phyloP scores from a whole-genome alignment of 1,140 invertebrate species.

The Goniozus legneri region DNA sequence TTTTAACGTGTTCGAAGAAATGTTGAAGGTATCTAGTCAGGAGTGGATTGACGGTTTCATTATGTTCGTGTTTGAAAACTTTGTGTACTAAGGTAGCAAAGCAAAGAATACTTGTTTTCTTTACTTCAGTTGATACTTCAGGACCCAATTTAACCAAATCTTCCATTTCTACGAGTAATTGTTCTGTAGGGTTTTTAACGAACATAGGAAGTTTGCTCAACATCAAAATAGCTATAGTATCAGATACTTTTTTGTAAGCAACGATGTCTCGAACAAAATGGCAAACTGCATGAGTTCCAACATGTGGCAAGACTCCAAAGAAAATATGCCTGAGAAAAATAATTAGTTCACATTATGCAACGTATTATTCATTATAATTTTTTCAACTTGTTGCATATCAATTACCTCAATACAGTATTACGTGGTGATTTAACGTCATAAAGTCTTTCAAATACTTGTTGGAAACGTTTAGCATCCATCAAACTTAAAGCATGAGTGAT shows the following conservation, averaged over 20 bases:
- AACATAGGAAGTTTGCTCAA: conserved; percentile 41
- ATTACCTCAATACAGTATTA: not conserved
- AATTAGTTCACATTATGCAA: not conserved
- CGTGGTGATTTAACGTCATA: conserved; percentile 11
- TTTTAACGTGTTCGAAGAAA: conserved; percentile 29
- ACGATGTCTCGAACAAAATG: conserved; percentile 42
- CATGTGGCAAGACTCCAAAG: conserved; percentile 41
- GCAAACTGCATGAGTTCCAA: conserved; percentile 44
- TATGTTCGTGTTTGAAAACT: conserved; percentile 23
- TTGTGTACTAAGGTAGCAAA: conserved; percentile 45
- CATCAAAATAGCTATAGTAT: conserved; percentile 30
- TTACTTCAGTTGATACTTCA: conserved; percentile 23
- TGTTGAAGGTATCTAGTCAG: conserved; percentile 23
- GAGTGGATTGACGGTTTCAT: not conserved
- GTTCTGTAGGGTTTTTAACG: conserved; percentile 34
- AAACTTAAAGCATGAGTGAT: conserved; percentile 33
- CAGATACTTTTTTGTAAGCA: conserved; percentile 28
- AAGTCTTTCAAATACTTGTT: conserved; percentile 31
- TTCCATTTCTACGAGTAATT: conserved; percentile 41
- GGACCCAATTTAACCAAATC: conserved; percentile 29
- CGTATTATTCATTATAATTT: not conserved
- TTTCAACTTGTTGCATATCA: not conserved
- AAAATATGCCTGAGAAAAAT: conserved; percentile 41
- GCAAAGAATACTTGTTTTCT: conserved; percentile 37
- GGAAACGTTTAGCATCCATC: conserved; percentile 36